Evolutionary conservation across 2,888 invertebrate genomes (phyloP), one percentile per base, ranked within the genome.

Genomic region (Hartigia nigra): DNA sequence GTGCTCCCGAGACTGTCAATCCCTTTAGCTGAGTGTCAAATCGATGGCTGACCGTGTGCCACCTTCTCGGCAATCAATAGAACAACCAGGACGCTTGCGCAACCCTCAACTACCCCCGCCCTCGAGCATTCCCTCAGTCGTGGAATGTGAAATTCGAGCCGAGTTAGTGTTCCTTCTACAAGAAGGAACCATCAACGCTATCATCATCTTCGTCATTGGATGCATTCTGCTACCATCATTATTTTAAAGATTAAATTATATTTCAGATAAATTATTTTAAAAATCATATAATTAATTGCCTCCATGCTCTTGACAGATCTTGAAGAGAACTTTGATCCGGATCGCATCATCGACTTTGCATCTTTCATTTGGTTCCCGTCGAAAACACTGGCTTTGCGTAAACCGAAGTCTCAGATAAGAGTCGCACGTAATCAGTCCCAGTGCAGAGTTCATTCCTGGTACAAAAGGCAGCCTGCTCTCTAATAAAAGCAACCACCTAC

Each of bases 61-160:
- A 88, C 87, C 87, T 84, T 87, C 85, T 85, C 85, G 39, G 83
- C 87, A 88, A 90, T 90, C 90, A 88, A 90, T 90, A 90, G 84
- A 85, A 81, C 80, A 80, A 82, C 81, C 81, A 85, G 75, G 88
- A 88, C 90, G 90, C 89, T 86, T 82, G 86, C 88, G 88, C 86
- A 85, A 85, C 83, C 80, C 83, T 74, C 80, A 78, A 77, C 80
- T 23, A 72, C 34, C 82, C 81, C 82, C 82, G n/a, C 9, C 34
- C 75, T 31, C 23, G 23, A 31, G 32, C 31, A 23, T 55, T 55
- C 55, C 55, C 55, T 55, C 55, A 55, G 55, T 23, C 55, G 55
- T 55, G 55, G 55, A 55, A 55, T 55, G 55, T 55, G 55, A 23
- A 55, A 55, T 55, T 55, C 23, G 55, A 55, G 55, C 23, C 23